Base-by-base conservation (phyloP, 2,113 vertebrate species). In the Capreolus pygargus region DNA sequence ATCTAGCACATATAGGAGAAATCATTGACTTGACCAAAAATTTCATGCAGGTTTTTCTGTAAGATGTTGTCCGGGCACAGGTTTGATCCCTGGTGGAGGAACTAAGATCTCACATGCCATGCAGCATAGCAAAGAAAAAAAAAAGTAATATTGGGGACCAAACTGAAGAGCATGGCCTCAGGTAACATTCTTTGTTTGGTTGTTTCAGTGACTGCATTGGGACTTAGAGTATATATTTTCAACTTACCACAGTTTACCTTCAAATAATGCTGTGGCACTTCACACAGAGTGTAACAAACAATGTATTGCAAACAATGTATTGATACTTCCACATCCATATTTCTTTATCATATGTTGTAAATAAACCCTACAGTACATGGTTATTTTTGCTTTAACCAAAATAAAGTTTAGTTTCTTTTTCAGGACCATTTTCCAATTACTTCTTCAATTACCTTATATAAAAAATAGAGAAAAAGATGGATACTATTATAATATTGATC, bases 361-460 rank as follows among this genome's bases (percentile, higher is more conserved):
- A 52, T 39, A 54, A 61, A 30, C 12, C 25, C 27, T 36, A 45
- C 5, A 47, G 17, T 17, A 36, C 19, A 11, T 61, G 70, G 55
- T 85, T 67, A 94, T 36, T 86, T 82, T 52, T 93, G 76, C 39
- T 86, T 95, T 60, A 85, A 93, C 9, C 30, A 82, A 79, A 70
- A 70, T 70, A 39, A 70, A 70, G 67, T 23, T 54, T 28, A 67
- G 30, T 70, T 70, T 54, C 30, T 4, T 81, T 83, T 91, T 82
- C 47, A 54, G n/a, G 50, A 14, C 79, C 17, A 50, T 82, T 23
- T 83, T 83, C 14, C 17, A 54, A 54, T 54, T n/a, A 82, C 79
- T 54, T 54, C 30, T 7, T 54, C 79, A 82, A 54, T 54, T 54
- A 23, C 50, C 50, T 82, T 82, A 25, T 23, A 54, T 54, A 82